Percentiles rank a stretch among this genome's conserved stretches.
Conservation (phyloP, 2,797 vertebrate species). For the Avahi laniger region DNA sequence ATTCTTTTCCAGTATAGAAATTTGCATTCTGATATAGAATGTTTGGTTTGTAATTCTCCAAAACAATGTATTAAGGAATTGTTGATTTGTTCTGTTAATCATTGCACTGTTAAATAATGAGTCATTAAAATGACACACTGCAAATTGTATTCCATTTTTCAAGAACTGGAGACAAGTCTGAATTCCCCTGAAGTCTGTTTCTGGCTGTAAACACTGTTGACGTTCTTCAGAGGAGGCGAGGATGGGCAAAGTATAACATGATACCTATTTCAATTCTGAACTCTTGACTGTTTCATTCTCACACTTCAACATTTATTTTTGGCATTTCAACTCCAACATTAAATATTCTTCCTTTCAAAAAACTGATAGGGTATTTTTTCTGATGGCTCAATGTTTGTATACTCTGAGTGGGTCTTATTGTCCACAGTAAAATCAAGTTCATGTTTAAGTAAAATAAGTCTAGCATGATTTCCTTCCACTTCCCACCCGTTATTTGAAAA, state of each 20-base stretch:
- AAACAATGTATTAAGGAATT: constrained; percentile 32
- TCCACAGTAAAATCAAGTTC: background rate
- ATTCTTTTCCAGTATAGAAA: constrained; percentile 15
- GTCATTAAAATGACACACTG: constrained; percentile 56
- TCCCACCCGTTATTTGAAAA: constrained; percentile 8
- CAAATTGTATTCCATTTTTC: constrained; percentile 59
- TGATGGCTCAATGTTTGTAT: background rate
- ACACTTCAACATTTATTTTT: background rate
- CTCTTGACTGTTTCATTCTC: constrained; percentile 7
- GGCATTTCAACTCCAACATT: background rate
- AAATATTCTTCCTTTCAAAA: background rate
- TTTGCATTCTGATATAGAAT: constrained; percentile 4
- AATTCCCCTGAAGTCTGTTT: constrained; percentile 65
- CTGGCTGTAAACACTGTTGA: constrained; percentile 63
- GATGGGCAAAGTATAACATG: constrained; percentile 5
- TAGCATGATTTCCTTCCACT: background rate
- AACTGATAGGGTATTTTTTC: background rate
- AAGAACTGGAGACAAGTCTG: constrained; percentile 64
- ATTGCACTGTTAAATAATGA: constrained; percentile 48
- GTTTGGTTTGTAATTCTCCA: constrained; percentile 6
- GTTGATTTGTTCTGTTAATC: constrained; percentile 59
- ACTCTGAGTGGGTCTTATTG: background rate
- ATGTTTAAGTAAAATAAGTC: constrained; percentile 17
- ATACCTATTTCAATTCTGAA: constrained; percentile 31
- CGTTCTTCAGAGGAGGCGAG: constrained; percentile 51